Conservation (phyloP, 2,797 vertebrate genomes). For the Valencia hispanica region DNA sequence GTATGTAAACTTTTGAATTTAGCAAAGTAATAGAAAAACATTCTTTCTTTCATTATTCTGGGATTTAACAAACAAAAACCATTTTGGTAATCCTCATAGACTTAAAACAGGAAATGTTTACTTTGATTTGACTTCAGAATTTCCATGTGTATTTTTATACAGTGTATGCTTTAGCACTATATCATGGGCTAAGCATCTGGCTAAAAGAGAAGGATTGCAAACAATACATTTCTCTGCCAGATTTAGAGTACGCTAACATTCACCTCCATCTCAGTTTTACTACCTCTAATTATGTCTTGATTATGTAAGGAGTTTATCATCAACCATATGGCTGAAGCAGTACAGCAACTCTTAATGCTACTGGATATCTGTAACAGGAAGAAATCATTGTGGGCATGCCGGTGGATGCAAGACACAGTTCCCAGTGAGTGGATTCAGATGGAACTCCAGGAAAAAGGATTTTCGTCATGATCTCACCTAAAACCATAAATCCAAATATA, state of each 20-base stretch:
- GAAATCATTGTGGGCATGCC: conserved; percentile 2
- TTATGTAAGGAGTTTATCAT: conserved; percentile 9
- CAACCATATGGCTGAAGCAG: background rate
- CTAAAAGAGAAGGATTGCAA: conserved; percentile 4
- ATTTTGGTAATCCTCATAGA: background rate
- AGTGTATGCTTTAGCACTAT: background rate
- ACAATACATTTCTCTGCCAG: background rate
- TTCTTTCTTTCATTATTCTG: background rate
- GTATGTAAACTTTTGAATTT: too few relatives aligned
- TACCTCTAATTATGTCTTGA: conserved; percentile 4
- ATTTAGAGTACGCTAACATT: background rate
- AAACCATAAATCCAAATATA: conserved; percentile 29
- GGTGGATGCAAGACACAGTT: conserved; percentile 4
- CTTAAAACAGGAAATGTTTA: background rate
- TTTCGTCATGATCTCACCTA: conserved; percentile 24
- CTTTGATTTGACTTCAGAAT: too few relatives aligned
- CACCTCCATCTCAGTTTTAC: conserved; percentile 4
- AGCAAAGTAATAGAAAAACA: background rate
- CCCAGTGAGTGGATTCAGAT: conserved; percentile 14
- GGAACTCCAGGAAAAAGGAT: conserved; percentile 5
- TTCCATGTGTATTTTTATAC: background rate
- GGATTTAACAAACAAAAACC: background rate
- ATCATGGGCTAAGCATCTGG: background rate
- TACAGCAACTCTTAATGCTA: conserved; percentile 20
- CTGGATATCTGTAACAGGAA: conserved; percentile 32